Base-by-base conservation (phyloP, 2,113 vertebrate genomes). In the Pteruthius melanotis region DNA sequence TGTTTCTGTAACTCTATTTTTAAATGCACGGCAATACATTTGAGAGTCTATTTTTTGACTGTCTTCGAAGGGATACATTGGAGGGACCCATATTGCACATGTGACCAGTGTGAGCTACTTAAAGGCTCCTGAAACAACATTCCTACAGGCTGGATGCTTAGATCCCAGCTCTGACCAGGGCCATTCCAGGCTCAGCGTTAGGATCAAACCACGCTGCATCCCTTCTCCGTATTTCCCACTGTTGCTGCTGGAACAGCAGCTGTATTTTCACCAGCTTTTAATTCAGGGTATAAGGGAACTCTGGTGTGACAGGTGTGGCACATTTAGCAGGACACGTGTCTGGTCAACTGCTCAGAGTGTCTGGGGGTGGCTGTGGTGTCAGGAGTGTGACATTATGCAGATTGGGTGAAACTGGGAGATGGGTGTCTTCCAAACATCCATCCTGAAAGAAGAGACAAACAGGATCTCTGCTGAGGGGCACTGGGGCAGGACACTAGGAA, bases 321-420 rank as follows among this genome's bases (percentile, higher is more conserved):
- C 12, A 4, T 16, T 7, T 18, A 54, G 13, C 40, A 35, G 35
- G 33, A 65, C 13, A 37, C 0, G 0, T 12, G 35, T 35, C 57
- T 15, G 2, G 39, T 19, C 33, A 74, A 6, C 3, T 13, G 45
- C 28, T 89, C 60, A 54, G 52, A 53, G 31, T 45, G 26, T 27
- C 74, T 49, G 35, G 26, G 54, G 9, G 16, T 59, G 56, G 6
- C 56, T 78, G 1, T 35, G 28, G 19, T 70, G 47, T 33, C 74
- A 90, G 74, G 74, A 15, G 21, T 1, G 1, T 45, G 65, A 54
- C 1, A 0, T 74, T 44, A 53, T 30, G 24, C 50, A 89, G 54
- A 50, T 8, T 59, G 47, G 59, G 70, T 59, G 64, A 74, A 83
- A 78, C 9, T 16, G 27, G 88, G 59, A 75, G 57, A 40, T 2